Conservation (phyloP, 2,888 invertebrate species). For the Patella caerulea region DNA sequence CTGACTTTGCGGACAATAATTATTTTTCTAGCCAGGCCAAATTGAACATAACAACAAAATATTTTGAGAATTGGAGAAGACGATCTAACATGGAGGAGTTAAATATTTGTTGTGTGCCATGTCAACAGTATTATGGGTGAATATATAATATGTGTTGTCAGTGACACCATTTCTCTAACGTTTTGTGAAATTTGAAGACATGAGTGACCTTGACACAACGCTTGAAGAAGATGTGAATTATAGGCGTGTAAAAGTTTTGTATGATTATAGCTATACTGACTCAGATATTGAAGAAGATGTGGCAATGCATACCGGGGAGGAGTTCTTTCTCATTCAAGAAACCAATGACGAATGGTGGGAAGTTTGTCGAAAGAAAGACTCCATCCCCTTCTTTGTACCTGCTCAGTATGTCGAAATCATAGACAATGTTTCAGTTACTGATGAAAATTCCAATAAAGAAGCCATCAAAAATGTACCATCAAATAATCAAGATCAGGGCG, state of each 20-base stretch:
- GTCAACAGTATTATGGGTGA: too few relatives aligned
- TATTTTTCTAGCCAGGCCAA: too few relatives aligned
- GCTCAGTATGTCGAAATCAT: conserved; percentile 57
- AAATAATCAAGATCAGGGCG: conserved; percentile 23
- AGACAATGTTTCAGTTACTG: conserved; percentile 29
- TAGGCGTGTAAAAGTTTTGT: conserved; percentile 48
- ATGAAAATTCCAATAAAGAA: conserved; percentile 17
- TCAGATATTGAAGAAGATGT: conserved; percentile 46
- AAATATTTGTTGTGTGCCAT: too few relatives aligned
- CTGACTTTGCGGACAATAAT: too few relatives aligned
- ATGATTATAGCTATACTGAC: conserved; percentile 50
- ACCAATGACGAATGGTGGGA: conserved; percentile 57
- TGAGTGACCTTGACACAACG: too few relatives aligned
- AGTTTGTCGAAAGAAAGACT: conserved; percentile 45
- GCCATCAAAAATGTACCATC: conserved; percentile 15
- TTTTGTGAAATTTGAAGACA: too few relatives aligned
- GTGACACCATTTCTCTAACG: too few relatives aligned
- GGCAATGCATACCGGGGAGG: conserved; percentile 49
- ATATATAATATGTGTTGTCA: too few relatives aligned
- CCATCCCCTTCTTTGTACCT: conserved; percentile 58
- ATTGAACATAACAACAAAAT: too few relatives aligned
- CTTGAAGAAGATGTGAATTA: conserved; percentile 17
- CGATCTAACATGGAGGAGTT: too few relatives aligned
- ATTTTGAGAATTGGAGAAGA: too few relatives aligned
- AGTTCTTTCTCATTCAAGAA: conserved; percentile 42